Evolutionary conservation across 2,113 vertebrate species (phyloP), one percentile per base, ranked within the genome.

Genomic region (Lepidothrix coronata): DNA sequence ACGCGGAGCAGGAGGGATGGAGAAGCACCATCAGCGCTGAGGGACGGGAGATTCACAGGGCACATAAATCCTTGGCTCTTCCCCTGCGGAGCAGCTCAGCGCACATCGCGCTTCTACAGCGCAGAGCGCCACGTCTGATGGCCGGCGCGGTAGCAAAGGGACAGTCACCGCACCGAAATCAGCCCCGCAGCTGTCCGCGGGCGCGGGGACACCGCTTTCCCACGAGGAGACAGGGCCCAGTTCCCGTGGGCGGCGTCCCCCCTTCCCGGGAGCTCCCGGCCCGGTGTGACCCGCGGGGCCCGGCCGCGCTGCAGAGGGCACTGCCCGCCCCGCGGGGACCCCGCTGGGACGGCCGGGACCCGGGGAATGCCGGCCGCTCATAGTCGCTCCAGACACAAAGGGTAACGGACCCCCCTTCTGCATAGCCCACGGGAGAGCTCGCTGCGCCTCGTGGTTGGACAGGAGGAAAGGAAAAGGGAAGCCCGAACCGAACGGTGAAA

Each of bases 1-100:
- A 59, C 30, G 46, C 20, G 15, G 80, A 61, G 88, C 65, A 3
- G 55, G 57, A 85, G 57, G 35, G 23, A 80, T 58, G 85, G 44
- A 57, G 88, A 84, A 93, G 65, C 73, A 84, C 87, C 83, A 75
- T 74, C 91, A 79, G 39, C 41, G 86, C 83, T n/a, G 80, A 89
- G 85, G 70, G 85, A 84, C 49, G 2, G 73, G 24, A 43, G 23
- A 20, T 83, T 74, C 88, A 77, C 71, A 59, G 78, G 8, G 2
- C 74, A 18, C 75, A 74, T 84, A 92, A 97, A 97, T 96, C 92
- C 88, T 83, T n/a, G 5, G 1, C 58, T 48, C 20, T 73, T 65
- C 59, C 67, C 65, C 72, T 58, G 72, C 71, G 37, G 79, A 83
- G 86, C 43, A 24, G 58, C 71, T 76, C 75, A 58, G 48, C 5